phyloP scores from a whole-genome alignment of 92 coral and sea anemone species.

The Hydrozoanthus gracilis region DNA sequence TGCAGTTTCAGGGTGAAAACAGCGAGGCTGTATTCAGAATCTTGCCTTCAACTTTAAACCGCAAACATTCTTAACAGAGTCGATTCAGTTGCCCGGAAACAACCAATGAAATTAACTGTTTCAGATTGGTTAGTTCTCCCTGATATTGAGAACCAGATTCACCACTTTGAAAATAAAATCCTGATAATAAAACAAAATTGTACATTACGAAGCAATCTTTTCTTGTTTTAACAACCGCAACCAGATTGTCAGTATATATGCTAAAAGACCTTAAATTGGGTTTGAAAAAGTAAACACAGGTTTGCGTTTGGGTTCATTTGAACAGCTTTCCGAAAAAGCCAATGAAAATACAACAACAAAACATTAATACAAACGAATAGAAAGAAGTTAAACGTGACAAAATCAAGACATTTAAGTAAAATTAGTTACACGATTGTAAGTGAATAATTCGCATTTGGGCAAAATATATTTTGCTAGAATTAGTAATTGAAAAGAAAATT shows the following conservation, averaged over 20 bases:
- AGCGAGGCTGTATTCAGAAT: not conserved
- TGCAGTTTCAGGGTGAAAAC: not conserved
- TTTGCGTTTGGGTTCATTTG: not conserved
- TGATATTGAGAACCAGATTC: not conserved
- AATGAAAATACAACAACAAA: not conserved
- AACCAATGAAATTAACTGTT: too few species aligned
- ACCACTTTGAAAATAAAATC: not conserved
- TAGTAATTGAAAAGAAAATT: too few species aligned
- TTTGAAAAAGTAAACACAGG: not conserved
- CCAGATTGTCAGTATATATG: not conserved
- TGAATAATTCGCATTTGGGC: not conserved
- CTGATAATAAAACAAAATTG: not conserved
- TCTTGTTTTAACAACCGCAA: not conserved
- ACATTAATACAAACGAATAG: not conserved
- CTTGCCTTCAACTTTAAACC: slow-evolving; percentile 15
- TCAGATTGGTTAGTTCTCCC: too few species aligned
- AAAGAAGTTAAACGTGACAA: not conserved
- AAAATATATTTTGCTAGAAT: not conserved
- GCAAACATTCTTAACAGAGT: slow-evolving; percentile 1
- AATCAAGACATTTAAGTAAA: not conserved
- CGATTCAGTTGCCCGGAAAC: slow-evolving; percentile 5
- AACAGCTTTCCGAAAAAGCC: slow-evolving; percentile 37
- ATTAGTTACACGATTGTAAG: not conserved
- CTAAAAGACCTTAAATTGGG: not conserved
- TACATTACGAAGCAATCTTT: not conserved